Evolutionary conservation across 2,113 vertebrate species (phyloP).

Genomic region (Gambusia holbrooki): DNA sequence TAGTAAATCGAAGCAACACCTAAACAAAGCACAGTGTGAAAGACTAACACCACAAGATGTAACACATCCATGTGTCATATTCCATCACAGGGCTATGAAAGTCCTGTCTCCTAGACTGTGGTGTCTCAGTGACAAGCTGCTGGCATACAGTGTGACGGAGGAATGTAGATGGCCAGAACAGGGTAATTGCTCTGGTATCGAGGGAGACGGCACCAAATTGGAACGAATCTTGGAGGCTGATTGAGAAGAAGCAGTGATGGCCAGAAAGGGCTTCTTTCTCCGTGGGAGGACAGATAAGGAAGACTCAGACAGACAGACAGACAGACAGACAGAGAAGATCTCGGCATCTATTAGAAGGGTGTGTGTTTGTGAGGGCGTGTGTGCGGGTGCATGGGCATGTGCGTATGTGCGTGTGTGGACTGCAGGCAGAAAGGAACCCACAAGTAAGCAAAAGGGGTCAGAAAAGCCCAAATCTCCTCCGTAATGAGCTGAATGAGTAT

Average conservation of each 20-base stretch:
- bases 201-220: conserved; percentile 66
- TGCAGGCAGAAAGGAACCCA: conserved; percentile 18
- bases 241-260: conserved; percentile 56
- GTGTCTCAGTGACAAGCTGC: conserved; percentile 51
- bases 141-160: conserved; percentile 37
- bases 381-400: conserved; percentile 4
- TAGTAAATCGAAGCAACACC: conserved; percentile 3
- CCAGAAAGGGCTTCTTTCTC: conserved; percentile 46
- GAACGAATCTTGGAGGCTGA: conserved; percentile 68
- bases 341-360: conserved; percentile 53
- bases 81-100: conserved; percentile 34
- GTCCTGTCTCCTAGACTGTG: conserved; percentile 31
- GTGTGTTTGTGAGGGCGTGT: conserved; percentile 35
- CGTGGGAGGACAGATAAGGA: conserved; percentile 61
- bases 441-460: conserved; percentile 39
- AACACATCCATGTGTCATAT: conserved; percentile 23
- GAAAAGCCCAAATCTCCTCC: conserved; percentile 35
- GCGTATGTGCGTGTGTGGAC: conserved; percentile 5
- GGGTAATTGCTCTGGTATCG: conserved; percentile 73
- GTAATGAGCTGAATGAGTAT: conserved; percentile 68
- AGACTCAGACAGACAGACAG: conserved; percentile 44
- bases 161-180: conserved; percentile 62
- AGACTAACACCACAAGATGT: not conserved
- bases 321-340: conserved; percentile 52
- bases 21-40: not conserved